Percentiles rank a stretch among this genome's conserved stretches.
phyloP scores from a whole-genome alignment of 2,113 vertebrate genomes.

The mouse (Mus musculus) region DNA sequence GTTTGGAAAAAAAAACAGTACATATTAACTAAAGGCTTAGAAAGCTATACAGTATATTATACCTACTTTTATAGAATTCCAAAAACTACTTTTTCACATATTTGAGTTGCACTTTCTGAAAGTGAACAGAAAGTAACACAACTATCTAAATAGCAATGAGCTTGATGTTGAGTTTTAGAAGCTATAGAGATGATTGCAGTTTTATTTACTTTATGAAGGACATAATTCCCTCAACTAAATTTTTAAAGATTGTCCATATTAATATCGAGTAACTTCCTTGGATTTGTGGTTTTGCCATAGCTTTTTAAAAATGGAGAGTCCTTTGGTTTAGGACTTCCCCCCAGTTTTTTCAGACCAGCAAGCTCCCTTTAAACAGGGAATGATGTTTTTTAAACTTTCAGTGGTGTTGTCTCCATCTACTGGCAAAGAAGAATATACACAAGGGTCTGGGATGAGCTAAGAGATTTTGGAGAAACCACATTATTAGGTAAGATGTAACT shows the following conservation, averaged over 20 bases:
- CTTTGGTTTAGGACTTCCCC: slow-evolving; percentile 66
- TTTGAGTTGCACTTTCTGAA: slow-evolving; percentile 55
- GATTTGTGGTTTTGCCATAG: slow-evolving; percentile 56
- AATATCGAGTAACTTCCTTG: slow-evolving; percentile 58
- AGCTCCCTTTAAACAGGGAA: slow-evolving; percentile 83
- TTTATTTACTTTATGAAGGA: slow-evolving; percentile 53
- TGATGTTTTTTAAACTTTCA: slow-evolving; percentile 83
- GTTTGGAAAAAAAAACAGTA: slow-evolving; percentile 45
- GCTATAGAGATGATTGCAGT: slow-evolving; percentile 54
- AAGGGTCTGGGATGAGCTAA: slow-evolving; percentile 81
- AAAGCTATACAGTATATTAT: slow-evolving; percentile 37
- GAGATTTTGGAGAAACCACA: slow-evolving; percentile 82
- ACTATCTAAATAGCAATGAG: slow-evolving; percentile 27
- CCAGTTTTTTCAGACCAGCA: slow-evolving; percentile 76
- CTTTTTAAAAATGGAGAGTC: slow-evolving; percentile 63
- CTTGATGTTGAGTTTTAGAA: slow-evolving; percentile 58
- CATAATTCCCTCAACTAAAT: slow-evolving; percentile 61
- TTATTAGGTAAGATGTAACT: slow-evolving; percentile 83
- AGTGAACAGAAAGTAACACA: slow-evolving; percentile 48
- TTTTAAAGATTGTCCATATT: slow-evolving; percentile 72
- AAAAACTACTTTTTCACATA: slow-evolving; percentile 7
- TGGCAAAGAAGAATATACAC: slow-evolving; percentile 81
- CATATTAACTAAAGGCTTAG: slow-evolving; percentile 23
- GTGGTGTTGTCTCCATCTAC: slow-evolving; percentile 83
- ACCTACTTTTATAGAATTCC: slow-evolving; percentile 56